Percentiles rank a stretch among this genome's conserved stretches.
Conservation (phyloP, 2,888 invertebrate genomes). For the Xestia xanthographa region DNA sequence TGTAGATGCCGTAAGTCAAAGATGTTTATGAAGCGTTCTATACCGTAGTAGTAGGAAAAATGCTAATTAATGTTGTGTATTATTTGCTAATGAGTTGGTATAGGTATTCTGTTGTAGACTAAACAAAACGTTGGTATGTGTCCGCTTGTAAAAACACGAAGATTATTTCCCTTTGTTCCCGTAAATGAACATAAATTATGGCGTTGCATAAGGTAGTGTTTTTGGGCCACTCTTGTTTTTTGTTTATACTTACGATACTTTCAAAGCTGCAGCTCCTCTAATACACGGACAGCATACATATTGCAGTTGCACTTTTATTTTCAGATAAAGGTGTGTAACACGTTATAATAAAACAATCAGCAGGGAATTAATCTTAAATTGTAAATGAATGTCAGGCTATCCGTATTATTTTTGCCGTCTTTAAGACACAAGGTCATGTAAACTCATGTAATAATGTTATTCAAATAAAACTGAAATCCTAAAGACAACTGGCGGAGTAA, state of each 20-base stretch:
- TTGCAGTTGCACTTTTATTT: constrained; percentile 25
- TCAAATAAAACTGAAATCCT: constrained; percentile 14
- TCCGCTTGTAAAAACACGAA: background rate
- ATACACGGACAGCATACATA: background rate
- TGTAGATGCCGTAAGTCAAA: constrained; percentile 21
- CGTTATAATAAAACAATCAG: background rate
- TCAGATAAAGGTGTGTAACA: background rate
- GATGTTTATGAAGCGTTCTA: constrained; percentile 30
- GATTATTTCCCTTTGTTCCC: background rate
- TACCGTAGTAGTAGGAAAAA: constrained; percentile 31
- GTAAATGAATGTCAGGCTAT: background rate
- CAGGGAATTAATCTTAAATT: background rate
- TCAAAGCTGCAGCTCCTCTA: constrained; percentile 17
- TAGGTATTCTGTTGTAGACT: constrained; percentile 5
- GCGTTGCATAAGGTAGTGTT: constrained; percentile 37
- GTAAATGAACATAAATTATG: constrained; percentile 10
- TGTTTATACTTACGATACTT: constrained; percentile 23
- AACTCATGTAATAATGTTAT: constrained; percentile 17
- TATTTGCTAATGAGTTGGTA: constrained; percentile 26
- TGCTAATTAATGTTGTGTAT: constrained; percentile 19
- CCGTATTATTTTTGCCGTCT: background rate
- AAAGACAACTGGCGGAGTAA: constrained; percentile 24
- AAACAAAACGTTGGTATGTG: background rate
- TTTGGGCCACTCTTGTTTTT: constrained; percentile 14
- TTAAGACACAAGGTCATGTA: constrained; percentile 16